Evolutionary conservation across 2,797 vertebrate genomes (phyloP), one percentile per base, ranked within the genome.

Genomic region (Parauchenoglanis punctatus): DNA sequence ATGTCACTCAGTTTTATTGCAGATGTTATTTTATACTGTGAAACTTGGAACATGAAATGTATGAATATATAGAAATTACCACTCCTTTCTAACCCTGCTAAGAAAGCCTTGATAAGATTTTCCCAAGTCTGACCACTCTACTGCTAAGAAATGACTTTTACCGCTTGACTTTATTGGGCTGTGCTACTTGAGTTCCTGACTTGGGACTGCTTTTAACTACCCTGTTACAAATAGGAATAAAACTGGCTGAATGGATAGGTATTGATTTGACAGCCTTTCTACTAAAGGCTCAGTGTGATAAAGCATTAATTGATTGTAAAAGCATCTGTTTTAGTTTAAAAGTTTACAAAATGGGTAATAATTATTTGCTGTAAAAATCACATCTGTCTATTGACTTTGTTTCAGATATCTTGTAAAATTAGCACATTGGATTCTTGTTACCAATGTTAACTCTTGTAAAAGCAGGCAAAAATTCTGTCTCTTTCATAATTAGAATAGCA

Each of bases 181-280:
- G 44, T 67, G 52, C 17, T 46, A 35, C 23, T 65, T 58, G 67
- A 52, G 12, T 35, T 54, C 63, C 18, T 31, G 35, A 59, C n/a
- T 61, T 61, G 61, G 67, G 73, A 68, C 49, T 87, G 59, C 20
- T 87, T 83, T 80, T 70, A 87, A 68, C 52, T 20, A n/a, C 77
- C 7, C 75, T 46, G 31, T 84, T 80, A 59, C 59, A 81, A 88
- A 78, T 35, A 78, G 35, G 44, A 11, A 61, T 78, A 59, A 85
- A 54, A 84, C 35, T 31, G 25, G n/a, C 75, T 56, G 44, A 84
- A 85, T 25, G 31, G 7, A 85, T 63, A 61, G 61, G 15, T 35
- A 59, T 70, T 85, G 40, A 88, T 72, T 58, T 59, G 72, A 80
- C 81, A 87, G 25, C 59, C 6, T 44, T 87, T 81, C 49, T 31